These are phyloP conservation scores for Dasyurus viverrinus DNA, from an alignment of 2,113 vertebrate species.

Conservation along the genomic window DNA sequence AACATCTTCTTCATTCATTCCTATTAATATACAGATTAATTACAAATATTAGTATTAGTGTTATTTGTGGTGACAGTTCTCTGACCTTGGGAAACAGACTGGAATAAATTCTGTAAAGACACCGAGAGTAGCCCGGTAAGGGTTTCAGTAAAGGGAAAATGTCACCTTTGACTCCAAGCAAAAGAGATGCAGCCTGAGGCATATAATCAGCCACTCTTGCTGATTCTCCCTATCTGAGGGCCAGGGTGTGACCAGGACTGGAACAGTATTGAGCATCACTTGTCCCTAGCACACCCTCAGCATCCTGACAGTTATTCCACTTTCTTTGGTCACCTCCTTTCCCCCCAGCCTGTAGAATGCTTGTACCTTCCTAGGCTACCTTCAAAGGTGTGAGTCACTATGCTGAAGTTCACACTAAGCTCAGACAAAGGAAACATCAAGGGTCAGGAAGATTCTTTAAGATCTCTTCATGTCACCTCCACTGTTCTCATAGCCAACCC, in stretches of 20 bases:
- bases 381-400: too few relatives aligned
- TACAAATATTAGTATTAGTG: neutral
- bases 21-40: neutral
- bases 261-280: neutral
- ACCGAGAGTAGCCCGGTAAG: neutral
- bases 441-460: too few relatives aligned
- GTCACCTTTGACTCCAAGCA: neutral
- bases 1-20: neutral
- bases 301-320: neutral
- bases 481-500: too few relatives aligned
- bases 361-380: neutral
- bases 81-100: neutral
- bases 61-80: neutral
- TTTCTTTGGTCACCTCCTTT: neutral
- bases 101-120: neutral
- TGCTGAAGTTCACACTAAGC: constrained; percentile 55
- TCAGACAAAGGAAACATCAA: neutral
- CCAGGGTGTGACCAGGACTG: neutral
- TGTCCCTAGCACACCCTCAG: neutral
- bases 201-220: neutral
- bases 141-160: neutral
- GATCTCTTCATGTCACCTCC: too few relatives aligned
- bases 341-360: neutral
- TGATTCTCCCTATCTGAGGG: neutral
- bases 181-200: neutral